A percentile compares a stretch with the other conserved stretches of the same genome.
These are phyloP conservation scores for Sciurus carolinensis DNA, from an alignment of 2,797 vertebrate genomes.

Conservation along the genomic window DNA sequence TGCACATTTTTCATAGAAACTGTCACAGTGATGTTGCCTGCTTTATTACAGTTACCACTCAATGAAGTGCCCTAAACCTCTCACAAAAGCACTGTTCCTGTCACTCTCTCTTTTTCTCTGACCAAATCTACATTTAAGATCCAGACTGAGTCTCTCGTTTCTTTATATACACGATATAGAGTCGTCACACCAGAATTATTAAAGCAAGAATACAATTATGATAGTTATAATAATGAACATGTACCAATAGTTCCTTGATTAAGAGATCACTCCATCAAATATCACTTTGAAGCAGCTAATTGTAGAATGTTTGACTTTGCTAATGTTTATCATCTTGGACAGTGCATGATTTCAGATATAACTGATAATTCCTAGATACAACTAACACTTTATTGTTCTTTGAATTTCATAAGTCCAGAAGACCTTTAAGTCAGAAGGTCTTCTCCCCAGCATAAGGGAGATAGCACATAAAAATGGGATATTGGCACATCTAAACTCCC, in stretches of 20 bases:
- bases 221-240: background rate
- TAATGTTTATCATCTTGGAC: background rate
- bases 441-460: background rate
- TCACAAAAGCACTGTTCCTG: background rate
- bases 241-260: background rate
- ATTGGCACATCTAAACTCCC: background rate
- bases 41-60: background rate
- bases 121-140: background rate
- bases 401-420: slow-evolving; percentile 31
- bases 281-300: background rate
- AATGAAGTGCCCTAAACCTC: background rate
- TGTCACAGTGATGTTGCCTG: background rate
- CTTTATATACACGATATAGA: background rate
- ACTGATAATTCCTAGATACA: background rate
- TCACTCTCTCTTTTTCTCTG: background rate
- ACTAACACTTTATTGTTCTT: background rate
- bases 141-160: background rate
- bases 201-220: background rate
- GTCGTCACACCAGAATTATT: background rate
- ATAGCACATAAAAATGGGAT: background rate
- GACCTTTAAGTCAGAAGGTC: background rate
- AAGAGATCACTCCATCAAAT: background rate
- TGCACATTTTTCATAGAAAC: background rate
- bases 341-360: background rate
- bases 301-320: background rate